Conservation (phyloP, 2,113 vertebrate genomes). For the human region GRCh38 chr6:134220001-134220500, state of each 20-base stretch:
- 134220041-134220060: too few species aligned
- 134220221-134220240: slow-evolving; percentile 10
- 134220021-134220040: too few species aligned
- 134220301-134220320: not conserved
- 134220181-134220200: not conserved
- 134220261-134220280: not conserved
- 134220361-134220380: not conserved
- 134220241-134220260: not conserved
- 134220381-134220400: not conserved
- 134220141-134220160: not conserved
- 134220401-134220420: not conserved
- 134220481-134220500: not conserved
- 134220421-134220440: not conserved
- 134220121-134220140: slow-evolving; percentile 22
- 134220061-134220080: too few species aligned
- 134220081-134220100: too few species aligned
- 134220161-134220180: not conserved
- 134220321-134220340: not conserved
- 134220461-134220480: not conserved
- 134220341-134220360: not conserved
- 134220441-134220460: not conserved
- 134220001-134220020: too few species aligned
- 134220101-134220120: not conserved
- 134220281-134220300: not conserved
- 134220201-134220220: slow-evolving; percentile 10